Conservation (phyloP, 2,888 invertebrate genomes). For the Diadegma fenestrale region DNA sequence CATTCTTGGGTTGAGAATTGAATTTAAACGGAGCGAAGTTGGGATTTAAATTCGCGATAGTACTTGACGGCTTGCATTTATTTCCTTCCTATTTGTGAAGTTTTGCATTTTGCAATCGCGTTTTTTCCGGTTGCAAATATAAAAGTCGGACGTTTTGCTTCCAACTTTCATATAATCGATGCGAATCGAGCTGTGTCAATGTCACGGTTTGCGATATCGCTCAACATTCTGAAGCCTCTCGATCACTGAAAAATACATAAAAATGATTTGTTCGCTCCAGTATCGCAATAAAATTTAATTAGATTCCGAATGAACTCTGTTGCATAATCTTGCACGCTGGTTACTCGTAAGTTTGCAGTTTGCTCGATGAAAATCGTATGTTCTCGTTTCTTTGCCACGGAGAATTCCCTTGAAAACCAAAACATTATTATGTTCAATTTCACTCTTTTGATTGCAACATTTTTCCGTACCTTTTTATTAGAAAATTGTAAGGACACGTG, state of each 20-base stretch:
- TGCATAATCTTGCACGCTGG: neutral
- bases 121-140: neutral
- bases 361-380: neutral
- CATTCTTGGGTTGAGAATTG: neutral
- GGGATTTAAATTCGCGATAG: neutral
- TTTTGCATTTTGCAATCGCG: neutral
- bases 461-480: too few relatives aligned
- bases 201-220: neutral
- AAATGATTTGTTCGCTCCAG: neutral
- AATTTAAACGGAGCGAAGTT: neutral
- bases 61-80: neutral
- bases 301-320: slow-evolving; percentile 1
- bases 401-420: neutral
- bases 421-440: neutral
- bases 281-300: slow-evolving; percentile 27
- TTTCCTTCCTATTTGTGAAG: neutral
- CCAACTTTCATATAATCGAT: too few relatives aligned
- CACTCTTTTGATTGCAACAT: neutral
- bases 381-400: neutral
- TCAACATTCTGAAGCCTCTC: neutral
- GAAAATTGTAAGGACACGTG: too few relatives aligned
- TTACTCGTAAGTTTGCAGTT: neutral
- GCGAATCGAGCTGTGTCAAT: neutral
- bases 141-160: neutral
- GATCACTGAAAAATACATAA: neutral